phyloP scores from a whole-genome alignment of 2,113 vertebrate genomes.

The Grallaria varia region DNA sequence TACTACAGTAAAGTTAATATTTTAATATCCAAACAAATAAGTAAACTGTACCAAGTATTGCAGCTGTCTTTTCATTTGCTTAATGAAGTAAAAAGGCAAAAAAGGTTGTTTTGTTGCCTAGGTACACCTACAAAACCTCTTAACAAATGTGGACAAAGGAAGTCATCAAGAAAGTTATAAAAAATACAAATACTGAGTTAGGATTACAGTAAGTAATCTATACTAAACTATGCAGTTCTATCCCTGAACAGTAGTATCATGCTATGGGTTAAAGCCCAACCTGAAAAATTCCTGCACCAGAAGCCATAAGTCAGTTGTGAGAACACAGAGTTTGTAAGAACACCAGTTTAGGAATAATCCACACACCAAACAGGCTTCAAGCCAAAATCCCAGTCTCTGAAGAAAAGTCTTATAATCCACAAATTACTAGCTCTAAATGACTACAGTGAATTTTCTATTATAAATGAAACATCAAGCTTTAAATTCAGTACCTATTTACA shows the following conservation, averaged over 20 bases:
- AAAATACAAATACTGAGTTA: not conserved
- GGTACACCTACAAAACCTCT: not conserved
- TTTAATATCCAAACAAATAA: not conserved
- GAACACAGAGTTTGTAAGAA: not conserved
- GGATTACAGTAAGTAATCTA: not conserved
- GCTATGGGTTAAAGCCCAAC: not conserved
- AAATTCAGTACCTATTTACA: not conserved
- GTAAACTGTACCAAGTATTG: not conserved
- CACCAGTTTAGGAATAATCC: conserved; percentile 21
- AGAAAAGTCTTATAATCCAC: not conserved
- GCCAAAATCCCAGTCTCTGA: not conserved
- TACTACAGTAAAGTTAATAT: not conserved
- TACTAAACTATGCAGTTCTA: not conserved
- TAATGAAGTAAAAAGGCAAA: not conserved
- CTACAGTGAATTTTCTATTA: not conserved
- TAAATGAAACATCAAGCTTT: not conserved
- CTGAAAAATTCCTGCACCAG: not conserved
- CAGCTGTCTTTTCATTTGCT: not conserved
- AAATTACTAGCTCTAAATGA: not conserved
- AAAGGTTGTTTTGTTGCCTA: not conserved
- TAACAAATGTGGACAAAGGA: not conserved
- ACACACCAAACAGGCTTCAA: not conserved
- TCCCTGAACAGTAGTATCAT: not conserved
- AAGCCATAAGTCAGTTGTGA: not conserved
- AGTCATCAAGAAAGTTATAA: not conserved